Percentiles rank a stretch among this genome's conserved stretches.
These are phyloP conservation scores for Pristionchus fissidentatus DNA, from an alignment of 2,888 invertebrate species.

Conservation along the genomic window DNA sequence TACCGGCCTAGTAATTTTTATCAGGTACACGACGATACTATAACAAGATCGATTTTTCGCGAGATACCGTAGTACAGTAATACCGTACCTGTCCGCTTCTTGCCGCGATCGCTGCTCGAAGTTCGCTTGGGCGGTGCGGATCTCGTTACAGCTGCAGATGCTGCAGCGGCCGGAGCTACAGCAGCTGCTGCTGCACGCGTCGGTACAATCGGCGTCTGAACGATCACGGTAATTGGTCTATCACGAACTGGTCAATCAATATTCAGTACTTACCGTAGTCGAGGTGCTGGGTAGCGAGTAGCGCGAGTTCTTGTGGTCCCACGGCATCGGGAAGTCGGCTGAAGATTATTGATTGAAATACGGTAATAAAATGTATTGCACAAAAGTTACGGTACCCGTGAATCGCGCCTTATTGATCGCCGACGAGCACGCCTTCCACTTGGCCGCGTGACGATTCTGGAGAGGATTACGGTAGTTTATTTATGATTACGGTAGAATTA, in stretches of 20 bases:
- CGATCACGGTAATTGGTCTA: neutral
- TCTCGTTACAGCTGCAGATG: neutral
- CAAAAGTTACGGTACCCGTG: constrained; percentile 28
- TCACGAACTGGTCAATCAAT: neutral
- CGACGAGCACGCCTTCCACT: constrained; percentile 65
- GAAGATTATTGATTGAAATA: neutral
- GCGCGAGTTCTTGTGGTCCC: constrained; percentile 36
- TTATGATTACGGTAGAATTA: neutral
- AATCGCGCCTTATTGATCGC: constrained; percentile 61
- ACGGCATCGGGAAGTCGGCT: constrained; percentile 49
- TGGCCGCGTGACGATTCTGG: constrained; percentile 50
- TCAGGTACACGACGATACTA: no score
- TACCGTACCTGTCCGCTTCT: constrained; percentile 16
- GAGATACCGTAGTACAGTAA: neutral
- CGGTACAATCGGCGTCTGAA: neutral
- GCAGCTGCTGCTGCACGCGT: neutral
- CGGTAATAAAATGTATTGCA: no score
- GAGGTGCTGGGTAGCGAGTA: neutral
- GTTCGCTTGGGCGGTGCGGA: neutral
- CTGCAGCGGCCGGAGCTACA: neutral
- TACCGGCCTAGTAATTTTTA: no score
- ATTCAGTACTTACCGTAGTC: neutral
- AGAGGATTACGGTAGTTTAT: constrained; percentile 1
- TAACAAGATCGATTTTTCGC: no score
- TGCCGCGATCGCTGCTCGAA: neutral